Evolutionary conservation across 2,888 invertebrate genomes (phyloP), one percentile per base, ranked within the genome.

Genomic region (Noctua janthe): DNA sequence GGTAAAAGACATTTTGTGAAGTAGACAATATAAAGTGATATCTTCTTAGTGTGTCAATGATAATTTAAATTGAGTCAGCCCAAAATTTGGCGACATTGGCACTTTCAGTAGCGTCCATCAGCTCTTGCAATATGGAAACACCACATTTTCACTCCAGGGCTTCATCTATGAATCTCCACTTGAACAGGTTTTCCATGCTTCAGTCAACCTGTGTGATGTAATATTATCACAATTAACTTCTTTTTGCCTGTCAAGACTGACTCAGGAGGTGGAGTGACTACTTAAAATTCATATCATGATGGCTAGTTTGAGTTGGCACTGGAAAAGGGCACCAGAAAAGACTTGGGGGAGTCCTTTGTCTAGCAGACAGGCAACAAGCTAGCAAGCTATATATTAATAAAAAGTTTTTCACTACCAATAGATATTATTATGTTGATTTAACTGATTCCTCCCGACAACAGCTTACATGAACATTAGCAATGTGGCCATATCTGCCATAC

Each of bases 1-100:
- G 94, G 96, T 96, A 92, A 67, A 29, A 29, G 23, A 35, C 23
- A 20, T 43, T 54, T 77, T 56, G 6, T 51, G 15, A 43, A 29
- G 10, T 23, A 39, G 3, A n/a, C 43, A 43, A 23, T 11, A 43
- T 7, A 43, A 29, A 4, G 15, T 71, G 17, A 39, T n/a, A 62
- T 62, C n/a, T 11, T 62, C 29, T 15, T 62, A 62, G 15, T 7
- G 0, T 7, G 15, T 29, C 1, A 1, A 29, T 29, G 23, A 13
- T 29, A 62, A 17, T 35, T 62, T 62, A 35, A 35, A 62, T 62
- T 29, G 62, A 29, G 29, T 62, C 29, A 2, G 62, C 62, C 6
- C 15, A 62, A 62, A 29, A 29, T 29, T 62, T 62, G 29, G 62
- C 15, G 1, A 29, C 23, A 0, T 62, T 29, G 15, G 29, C 15